phyloP scores from a whole-genome alignment of 2,888 invertebrate genomes.

The Aplocera efformata region DNA sequence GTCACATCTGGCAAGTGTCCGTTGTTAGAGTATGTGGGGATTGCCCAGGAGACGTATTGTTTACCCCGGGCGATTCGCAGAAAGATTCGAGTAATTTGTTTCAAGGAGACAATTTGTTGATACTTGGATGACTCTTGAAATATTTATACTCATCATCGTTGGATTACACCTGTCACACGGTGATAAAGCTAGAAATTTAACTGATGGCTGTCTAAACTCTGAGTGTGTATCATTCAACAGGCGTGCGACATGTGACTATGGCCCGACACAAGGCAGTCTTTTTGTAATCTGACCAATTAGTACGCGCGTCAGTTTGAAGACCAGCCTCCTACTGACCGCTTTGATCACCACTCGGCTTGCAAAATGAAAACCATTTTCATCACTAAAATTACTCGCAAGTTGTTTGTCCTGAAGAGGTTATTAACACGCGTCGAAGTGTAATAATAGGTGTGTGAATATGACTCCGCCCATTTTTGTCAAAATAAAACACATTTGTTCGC shows the following conservation, averaged over 20 bases:
- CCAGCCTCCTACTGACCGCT: constrained; percentile 46
- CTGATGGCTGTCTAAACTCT: constrained; percentile 25
- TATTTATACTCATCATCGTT: too few species aligned
- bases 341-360: constrained; percentile 59
- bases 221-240: constrained; percentile 32
- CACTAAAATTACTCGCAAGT: constrained; percentile 53
- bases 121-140: neutral
- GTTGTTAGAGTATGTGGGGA: constrained; percentile 32
- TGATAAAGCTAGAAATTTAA: neutral
- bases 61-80: constrained; percentile 9
- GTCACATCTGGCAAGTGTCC: constrained; percentile 30
- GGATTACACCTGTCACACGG: too few species aligned
- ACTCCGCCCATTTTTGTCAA: too few species aligned
- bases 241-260: constrained; percentile 32
- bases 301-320: constrained; percentile 59
- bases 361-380: constrained; percentile 62
- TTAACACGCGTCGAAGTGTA: constrained; percentile 46
- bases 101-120: neutral
- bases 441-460: too few species aligned
- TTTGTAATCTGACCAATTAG: constrained; percentile 68
- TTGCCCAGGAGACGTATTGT: constrained; percentile 31
- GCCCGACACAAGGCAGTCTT: constrained; percentile 38
- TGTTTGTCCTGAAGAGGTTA: constrained; percentile 55
- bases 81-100: constrained; percentile 1
- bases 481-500: too few species aligned